Conservation (phyloP, 2,113 vertebrate genomes). For the Sylvia atricapilla region DNA sequence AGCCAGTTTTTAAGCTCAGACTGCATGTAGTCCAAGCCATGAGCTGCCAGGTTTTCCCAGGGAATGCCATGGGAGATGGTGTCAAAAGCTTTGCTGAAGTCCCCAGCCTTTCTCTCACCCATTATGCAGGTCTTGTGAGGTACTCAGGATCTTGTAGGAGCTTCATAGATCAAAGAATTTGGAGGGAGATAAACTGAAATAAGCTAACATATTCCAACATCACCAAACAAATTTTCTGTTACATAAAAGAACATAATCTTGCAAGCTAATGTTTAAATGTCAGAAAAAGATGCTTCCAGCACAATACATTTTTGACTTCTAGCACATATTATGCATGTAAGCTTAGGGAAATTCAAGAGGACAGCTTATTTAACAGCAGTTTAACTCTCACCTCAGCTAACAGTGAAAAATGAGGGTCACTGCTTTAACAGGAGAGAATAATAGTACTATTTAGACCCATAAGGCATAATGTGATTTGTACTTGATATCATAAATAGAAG, state of each 20-base stretch:
- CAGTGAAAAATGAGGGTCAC: neutral
- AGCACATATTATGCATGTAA: neutral
- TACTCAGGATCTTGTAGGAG: neutral
- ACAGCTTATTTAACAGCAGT: neutral
- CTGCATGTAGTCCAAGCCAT: neutral
- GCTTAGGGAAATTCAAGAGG: neutral
- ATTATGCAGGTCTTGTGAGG: rapidly evolving
- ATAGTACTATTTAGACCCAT: neutral
- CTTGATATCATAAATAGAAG: neutral
- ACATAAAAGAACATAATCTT: neutral
- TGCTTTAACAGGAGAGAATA: neutral
- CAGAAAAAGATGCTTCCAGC: neutral
- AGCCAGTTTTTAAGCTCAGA: neutral
- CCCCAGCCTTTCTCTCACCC: neutral
- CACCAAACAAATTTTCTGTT: neutral
- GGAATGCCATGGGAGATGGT: neutral
- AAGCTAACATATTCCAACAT: neutral
- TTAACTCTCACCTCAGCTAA: neutral
- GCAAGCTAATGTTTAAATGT: neutral
- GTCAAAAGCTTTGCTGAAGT: neutral
- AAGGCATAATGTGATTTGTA: neutral
- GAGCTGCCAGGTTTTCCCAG: neutral
- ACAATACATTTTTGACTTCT: neutral
- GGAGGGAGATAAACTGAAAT: neutral
- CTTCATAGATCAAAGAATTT: neutral